A percentile compares a stretch with the other conserved stretches of the same genome.
Evolutionary conservation across 2,888 invertebrate genomes (phyloP).

Genomic region (Patella caerulea): DNA sequence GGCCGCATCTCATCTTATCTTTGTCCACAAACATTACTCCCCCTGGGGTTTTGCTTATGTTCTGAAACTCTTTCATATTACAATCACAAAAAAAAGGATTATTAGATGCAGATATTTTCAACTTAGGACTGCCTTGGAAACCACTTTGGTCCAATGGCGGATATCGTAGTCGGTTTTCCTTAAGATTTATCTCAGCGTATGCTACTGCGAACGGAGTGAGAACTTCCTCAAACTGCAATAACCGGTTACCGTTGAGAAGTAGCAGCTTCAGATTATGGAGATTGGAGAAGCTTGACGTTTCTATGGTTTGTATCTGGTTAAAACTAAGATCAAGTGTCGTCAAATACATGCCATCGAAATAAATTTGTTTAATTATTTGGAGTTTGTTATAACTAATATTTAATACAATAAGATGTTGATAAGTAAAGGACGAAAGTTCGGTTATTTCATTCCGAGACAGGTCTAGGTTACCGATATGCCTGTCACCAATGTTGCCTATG

Average conservation of each 20-base stretch:
- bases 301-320: conserved; percentile 11
- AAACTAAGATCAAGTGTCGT: conserved; percentile 6
- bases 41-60: background rate
- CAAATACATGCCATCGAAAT: background rate
- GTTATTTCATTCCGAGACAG: conserved; percentile 4
- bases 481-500: background rate
- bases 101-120: background rate
- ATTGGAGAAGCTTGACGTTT: background rate
- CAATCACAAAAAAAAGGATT: conserved; percentile 16
- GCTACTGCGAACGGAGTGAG: background rate
- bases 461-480: background rate
- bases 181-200: background rate
- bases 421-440: background rate
- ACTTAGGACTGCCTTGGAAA: background rate
- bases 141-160: background rate
- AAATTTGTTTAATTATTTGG: background rate
- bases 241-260: background rate
- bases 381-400: background rate
- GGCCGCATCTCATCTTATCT: background rate
- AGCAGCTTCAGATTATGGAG: background rate
- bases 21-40: background rate
- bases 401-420: background rate
- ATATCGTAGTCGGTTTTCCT: background rate
- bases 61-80: background rate
- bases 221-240: background rate